Evolutionary conservation across 2,113 vertebrate species (phyloP), one percentile per base, ranked within the genome.

Genomic region (Poeciliopsis turrubarensis): DNA sequence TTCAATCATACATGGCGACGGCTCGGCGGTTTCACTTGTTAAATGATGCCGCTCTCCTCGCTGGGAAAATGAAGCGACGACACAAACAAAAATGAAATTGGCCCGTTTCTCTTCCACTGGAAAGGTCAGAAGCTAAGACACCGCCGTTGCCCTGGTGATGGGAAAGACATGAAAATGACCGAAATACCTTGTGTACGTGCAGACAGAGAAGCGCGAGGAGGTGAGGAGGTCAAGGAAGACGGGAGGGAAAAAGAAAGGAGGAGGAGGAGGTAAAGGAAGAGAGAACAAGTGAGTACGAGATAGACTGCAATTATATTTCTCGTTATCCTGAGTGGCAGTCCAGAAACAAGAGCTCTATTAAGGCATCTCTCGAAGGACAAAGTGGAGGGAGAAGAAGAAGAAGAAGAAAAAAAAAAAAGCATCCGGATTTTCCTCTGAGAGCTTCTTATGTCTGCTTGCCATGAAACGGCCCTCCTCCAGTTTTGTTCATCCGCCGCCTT

Each of bases 281-380:
- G 25, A 73, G 65, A 60, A 63, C 60, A 66, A 29, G 57, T 26
- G 73, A 65, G n/a, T 34, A 77, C 60, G 81, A 83, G 72, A 86
- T n/a, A 25, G 57, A 72, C 60, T 78, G 75, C 76, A 78, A 83
- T 88, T 85, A 79, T 89, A 78, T 79, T 73, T 39, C 90, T 92
- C 70, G 70, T 93, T 92, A 92, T 87, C 77, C 81, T 90, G 90
- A 92, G 87, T 85, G 89, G 89, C 92, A 90, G 89, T 68, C 82
- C 78, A 79, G 88, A 89, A 92, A 92, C 84, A 86, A 88, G 82
- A 68, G 76, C 84, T 91, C 84, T 84, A 83, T 92, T 91, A 89
- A 85, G 78, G 82, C 86, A 80, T 66, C 82, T 83, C 86, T 92
- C 73, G n/a, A 74, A 86, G 82, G 87, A 86, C 84, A 79, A 78